Evolutionary conservation across 1,140 invertebrate species (phyloP), one percentile per base, ranked within the genome.

Genomic region (Atta texana): DNA sequence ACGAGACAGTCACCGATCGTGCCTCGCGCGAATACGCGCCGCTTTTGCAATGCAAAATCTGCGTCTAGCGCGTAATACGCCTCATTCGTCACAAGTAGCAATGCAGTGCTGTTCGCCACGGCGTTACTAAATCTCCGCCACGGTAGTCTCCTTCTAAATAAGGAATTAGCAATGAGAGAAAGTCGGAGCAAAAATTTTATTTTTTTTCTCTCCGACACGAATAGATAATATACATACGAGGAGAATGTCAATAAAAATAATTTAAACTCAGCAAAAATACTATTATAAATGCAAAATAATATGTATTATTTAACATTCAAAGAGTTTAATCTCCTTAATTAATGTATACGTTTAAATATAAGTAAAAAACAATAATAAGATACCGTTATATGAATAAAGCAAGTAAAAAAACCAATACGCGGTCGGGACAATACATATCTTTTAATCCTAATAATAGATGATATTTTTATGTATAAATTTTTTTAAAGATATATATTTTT

Each of bases 31-130:
- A 59, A 64, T 87, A 84, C 63, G 21, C 72, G 76, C 57, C 4
- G 61, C 55, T 77, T 89, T 89, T 89, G 88, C 88, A 89, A 89
- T 89, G 88, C 88, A 89, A 89, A 89, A 88, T 68, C 59, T 69
- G 44, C 71, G 49, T 63, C 84, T 64, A 39, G 51, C 89, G 59
- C 66, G 77, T 89, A 87, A 90, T 87, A 90, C 88, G 84, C 69
- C 76, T 64, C 87, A 89, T 89, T 90, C 89, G 88, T 90, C 85
- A 89, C 86, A 76, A 76, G 74, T 31, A 28, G 28, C 78, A 88
- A 61, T 59, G 63, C 34, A 39, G 76, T 78, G 72, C 72, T 34
- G 49, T 63, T 77, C 72, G 63, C 51, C 87, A 16, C 28, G 34
- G 28, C 71, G 31, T 51, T 69, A 76, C 55, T 87, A 88, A 88